Percentiles rank a stretch among this genome's conserved stretches.
These are phyloP conservation scores for Ciconia nigra DNA, from an alignment of 2,797 vertebrate species.

Conservation along the genomic window DNA sequence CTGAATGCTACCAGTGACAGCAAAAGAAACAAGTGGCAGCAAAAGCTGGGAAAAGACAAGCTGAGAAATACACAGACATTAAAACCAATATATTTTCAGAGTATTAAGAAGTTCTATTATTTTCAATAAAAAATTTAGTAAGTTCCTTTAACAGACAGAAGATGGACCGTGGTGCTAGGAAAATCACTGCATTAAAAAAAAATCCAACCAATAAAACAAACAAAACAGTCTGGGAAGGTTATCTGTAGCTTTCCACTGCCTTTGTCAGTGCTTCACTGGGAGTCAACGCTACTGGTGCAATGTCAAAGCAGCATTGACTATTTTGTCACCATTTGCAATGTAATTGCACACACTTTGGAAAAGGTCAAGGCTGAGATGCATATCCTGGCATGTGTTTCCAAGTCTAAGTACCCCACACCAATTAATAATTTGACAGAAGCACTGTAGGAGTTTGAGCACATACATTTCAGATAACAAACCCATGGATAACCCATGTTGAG, in stretches of 20 bases:
- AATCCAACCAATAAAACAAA: neutral
- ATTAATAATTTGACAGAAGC: neutral
- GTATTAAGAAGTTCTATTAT: neutral
- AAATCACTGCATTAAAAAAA: neutral
- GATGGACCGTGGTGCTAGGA: neutral
- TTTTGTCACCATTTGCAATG: neutral
- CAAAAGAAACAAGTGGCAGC: neutral
- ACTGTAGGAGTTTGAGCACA: neutral
- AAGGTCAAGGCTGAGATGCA: neutral
- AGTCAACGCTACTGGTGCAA: neutral
- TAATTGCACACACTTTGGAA: neutral
- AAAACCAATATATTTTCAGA: neutral
- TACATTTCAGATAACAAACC: neutral
- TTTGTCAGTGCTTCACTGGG: neutral
- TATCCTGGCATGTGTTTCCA: neutral
- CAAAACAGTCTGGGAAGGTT: neutral
- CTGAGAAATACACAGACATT: neutral
- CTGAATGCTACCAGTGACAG: neutral
- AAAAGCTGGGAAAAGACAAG: neutral
- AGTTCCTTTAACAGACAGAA: neutral
- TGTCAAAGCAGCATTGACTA: neutral
- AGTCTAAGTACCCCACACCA: neutral
- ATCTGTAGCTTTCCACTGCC: neutral
- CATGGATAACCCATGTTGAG: neutral
- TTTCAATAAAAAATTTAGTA: neutral